Base-by-base conservation (phyloP, 2,888 invertebrate genomes). In the Nomada ferruginata region DNA sequence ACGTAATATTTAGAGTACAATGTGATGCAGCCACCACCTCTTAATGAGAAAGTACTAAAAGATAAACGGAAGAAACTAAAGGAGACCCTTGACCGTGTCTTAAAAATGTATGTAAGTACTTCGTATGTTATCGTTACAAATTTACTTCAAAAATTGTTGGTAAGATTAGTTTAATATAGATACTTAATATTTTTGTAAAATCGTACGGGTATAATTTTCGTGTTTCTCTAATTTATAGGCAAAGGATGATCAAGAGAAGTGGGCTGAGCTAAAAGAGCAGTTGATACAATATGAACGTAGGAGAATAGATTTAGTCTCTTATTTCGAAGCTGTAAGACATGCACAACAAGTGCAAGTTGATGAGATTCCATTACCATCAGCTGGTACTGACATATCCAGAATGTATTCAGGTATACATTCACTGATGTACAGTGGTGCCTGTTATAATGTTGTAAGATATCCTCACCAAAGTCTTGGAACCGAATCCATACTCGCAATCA, bases 41-140 rank as follows among this genome's bases (percentile, higher is more conserved):
- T 99, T 4, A 99, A 98, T 94, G 99, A 99, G 93, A 99, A 99
- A 94, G 99, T 99, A 1, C 94, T 99, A 66, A 98, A 98, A 93
- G 99, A 99, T 91, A 99, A 99, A 94, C 95, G 99, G 83, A 98
- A 98, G 94, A 99, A 99, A 93, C 94, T 99, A 53, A 96, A 97
- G 94, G 99, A 99, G 93, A 99, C 99, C 2, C 96, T 99, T 94
- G 98, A 98, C 88, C 95, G 99, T 91, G 98, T 99, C 53, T 96
- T 98, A 93, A 97, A 97, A 94, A 97, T 99, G 95, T 98, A 99
- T 97, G 98, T 98, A 96, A 97, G 97, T 97, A 95, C 89, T 23
- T 65, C 29, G 47, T n/a, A 72, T 63, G 3, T 63, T 72, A 74
- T 65, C 13, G 20, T 57, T 79, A 20, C 74, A 80, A 76, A 63